A percentile compares a stretch with the other conserved stretches of the same genome.
Conservation (phyloP, 2,113 vertebrate species). For the Mus spicilegus region DNA sequence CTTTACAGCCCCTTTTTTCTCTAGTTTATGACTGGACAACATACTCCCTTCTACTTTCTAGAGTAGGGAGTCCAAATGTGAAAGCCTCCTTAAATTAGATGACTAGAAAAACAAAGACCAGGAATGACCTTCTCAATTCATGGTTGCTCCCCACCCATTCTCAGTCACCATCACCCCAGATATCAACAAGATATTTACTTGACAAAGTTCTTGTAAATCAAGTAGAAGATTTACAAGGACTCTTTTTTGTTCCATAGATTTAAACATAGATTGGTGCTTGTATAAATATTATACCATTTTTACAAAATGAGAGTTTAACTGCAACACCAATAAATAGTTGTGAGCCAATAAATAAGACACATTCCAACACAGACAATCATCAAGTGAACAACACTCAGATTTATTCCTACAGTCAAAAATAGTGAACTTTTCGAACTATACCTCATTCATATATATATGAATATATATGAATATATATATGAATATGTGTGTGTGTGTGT, state of each 20-base stretch:
- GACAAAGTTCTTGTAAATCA: constrained; percentile 68
- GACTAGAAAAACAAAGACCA: constrained; percentile 63
- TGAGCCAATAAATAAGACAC: constrained; percentile 74
- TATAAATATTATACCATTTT: constrained; percentile 70
- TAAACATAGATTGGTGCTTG: constrained; percentile 71
- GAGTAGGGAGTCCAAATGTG: constrained; percentile 33
- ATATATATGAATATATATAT: too few relatives aligned
- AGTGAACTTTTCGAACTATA: constrained; percentile 34
- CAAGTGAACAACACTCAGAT: constrained; percentile 58
- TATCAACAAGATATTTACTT: constrained; percentile 60
- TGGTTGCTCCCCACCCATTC: constrained; percentile 27
- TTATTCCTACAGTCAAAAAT: constrained; percentile 12
- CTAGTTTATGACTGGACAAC: constrained; percentile 13
- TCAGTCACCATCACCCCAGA: background rate
- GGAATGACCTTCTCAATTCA: constrained; percentile 43
- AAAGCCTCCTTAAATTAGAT: constrained; percentile 66
- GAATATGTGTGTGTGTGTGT: too few relatives aligned
- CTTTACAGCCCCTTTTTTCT: background rate
- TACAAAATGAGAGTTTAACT: constrained; percentile 63
- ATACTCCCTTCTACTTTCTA: constrained; percentile 62
- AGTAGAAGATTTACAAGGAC: constrained; percentile 69
- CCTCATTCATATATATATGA: background rate
- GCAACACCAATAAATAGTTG: constrained; percentile 64
- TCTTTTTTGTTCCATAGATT: constrained; percentile 64
- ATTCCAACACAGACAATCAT: constrained; percentile 71